Evolutionary conservation across 2,113 vertebrate genomes (phyloP), one percentile per base, ranked within the genome.

Genomic region (Patagioenas fasciata): DNA sequence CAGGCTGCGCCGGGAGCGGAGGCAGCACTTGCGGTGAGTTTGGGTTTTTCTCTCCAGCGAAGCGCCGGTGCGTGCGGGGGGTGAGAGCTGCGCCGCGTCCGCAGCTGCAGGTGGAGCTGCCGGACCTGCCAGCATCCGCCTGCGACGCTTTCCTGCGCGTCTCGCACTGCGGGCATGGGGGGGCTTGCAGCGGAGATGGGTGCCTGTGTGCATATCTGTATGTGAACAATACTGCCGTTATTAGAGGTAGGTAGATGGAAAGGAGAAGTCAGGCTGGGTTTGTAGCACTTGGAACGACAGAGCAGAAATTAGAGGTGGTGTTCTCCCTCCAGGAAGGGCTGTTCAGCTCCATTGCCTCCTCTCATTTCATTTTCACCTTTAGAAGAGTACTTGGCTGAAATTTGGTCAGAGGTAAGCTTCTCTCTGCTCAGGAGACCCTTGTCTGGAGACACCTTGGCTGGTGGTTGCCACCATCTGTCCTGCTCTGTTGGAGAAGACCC

Each of bases 1-100:
- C n/a, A 1, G n/a, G 42, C 44, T n/a, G 50, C 5, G 7, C 21
- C 4, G 13, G 14, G 32, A 79, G 62, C 36, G 1, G 51, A 17
- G 69, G 32, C 28, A 21, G 81, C 42, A 6, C 61, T 42, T 11
- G 7, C 2, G 73, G 97, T 97, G 85, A 95, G 96, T 93, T 36
- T 11, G 77, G 64, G n/a, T 34, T 47, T 56, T 61, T 31, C 11
- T 75, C 10, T 28, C 8, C 2, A 3, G 31, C n/a, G 10, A 4
- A 36, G 7, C 5, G 13, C 38, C 4, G 15, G 21, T 16, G 26
- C 1, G 51, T 10, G 53, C 31, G 1, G 2, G 42, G 28, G 25
- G 12, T 5, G 2, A 12, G 23, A 15, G 9, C 51, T 31, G 78
- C 26, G 42, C 20, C 12, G 20, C 15, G 92, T 9, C 1, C 12